Base-by-base conservation (phyloP, 53 echinoderm and acorn worm species). In the Paracentrotus lividus region DNA sequence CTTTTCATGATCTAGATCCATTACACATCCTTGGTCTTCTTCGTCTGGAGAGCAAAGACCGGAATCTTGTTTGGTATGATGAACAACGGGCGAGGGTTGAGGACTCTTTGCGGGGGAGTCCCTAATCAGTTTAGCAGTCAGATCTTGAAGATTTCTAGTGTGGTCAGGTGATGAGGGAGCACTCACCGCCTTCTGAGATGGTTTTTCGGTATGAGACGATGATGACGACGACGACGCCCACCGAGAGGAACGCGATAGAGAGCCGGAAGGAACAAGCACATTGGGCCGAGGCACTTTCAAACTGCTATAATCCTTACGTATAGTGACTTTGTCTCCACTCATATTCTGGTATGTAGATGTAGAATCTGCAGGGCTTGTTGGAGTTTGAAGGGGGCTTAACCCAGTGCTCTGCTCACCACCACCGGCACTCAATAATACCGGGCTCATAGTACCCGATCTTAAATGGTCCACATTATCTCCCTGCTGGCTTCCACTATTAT, bases 271-370 rank as follows among this genome's bases (percentile, higher is more conserved):
- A 32, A 78, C 92, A 33, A 92, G 81, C 81, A 92, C 92, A 58
- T 84, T 89, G 42, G 94, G 60, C 38, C 94, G 54, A 60, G 91
- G 81, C 64, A 97, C 93, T 53, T 94, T 94, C 77, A 97, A 94
- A 51, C 94, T 96, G 85, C 95, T 98, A 85, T 95, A 98, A 94
- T 98, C 98, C 93, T 94, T 97, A n/a, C 98, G 94, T 85, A 98
- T 92, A 26, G 95, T 66, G 24, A 97, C 93, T 72, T 94, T 96
- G 49, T 88, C 93, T 31, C 95, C 96, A 92, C 92, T 92, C 92
- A 92, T 58, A 55, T 81, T 81, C 42, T 92, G 92, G 51, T 57
- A 78, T 21, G 59, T 78, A 34, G 53, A 78, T 21, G 59, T 78
- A 34, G 53, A 53, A 49, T 91, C 91, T 24, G 58, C 57, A 13